Conservation (phyloP, 2,888 invertebrate genomes). For the Cyrtodaria siliqua region DNA sequence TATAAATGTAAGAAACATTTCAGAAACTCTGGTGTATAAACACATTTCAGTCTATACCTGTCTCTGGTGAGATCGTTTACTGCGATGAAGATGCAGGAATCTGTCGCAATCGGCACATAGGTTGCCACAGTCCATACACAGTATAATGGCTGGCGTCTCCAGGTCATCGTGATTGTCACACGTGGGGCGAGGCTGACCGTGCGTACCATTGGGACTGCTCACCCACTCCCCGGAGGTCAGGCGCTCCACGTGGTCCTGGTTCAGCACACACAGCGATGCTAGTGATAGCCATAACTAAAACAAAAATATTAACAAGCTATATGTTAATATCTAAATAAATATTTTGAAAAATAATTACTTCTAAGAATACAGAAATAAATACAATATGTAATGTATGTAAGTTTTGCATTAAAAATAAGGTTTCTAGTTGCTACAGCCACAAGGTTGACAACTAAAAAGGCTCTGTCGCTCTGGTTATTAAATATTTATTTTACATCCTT, state of each 20-base stretch:
- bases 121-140: conserved; percentile 96
- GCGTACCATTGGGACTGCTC: conserved; percentile 87
- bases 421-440: too few relatives aligned
- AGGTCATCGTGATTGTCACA: conserved; percentile 99
- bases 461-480: too few relatives aligned
- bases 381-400: too few relatives aligned
- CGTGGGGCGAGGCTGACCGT: conserved; percentile 90
- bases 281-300: conserved; percentile 92
- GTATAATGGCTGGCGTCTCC: conserved; percentile 95
- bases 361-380: too few relatives aligned
- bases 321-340: too few relatives aligned
- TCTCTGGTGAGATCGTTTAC: conserved; percentile 94
- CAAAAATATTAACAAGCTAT: too few relatives aligned
- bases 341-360: too few relatives aligned
- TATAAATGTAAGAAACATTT: too few relatives aligned
- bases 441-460: too few relatives aligned
- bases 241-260: conserved; percentile 95
- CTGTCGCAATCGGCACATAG: conserved; percentile 98
- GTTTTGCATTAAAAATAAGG: too few relatives aligned
- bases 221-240: conserved; percentile 92
- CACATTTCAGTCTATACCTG: conserved; percentile 89
- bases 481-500: too few relatives aligned
- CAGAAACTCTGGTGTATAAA: too few relatives aligned
- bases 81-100: conserved; percentile 96
- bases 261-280: conserved; percentile 96